These are phyloP conservation scores for Aurelia aurita complex sp. Pacific DNA, from an alignment of 30 jellyfish, hydroid and myxozoan genomes.

Conservation along the genomic window DNA sequence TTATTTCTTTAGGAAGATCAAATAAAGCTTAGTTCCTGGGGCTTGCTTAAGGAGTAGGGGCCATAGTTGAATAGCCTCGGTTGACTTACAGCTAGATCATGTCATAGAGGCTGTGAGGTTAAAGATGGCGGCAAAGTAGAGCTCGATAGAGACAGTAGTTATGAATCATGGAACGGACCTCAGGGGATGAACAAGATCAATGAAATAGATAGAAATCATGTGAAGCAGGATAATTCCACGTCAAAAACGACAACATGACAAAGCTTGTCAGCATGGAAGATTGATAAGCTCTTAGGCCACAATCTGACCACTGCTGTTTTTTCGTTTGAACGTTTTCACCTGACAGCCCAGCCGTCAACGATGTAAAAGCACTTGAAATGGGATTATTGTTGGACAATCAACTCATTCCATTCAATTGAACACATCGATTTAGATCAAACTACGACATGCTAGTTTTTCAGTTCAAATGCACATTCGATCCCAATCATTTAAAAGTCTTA, in stretches of 20 bases:
- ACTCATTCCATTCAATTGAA: conserved; percentile 51
- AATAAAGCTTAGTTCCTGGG: no score
- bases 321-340: conserved; percentile 69
- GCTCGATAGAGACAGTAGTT: neutral
- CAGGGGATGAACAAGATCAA: neutral
- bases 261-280: conserved; percentile 76
- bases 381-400: conserved; percentile 51
- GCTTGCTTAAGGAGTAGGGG: no score
- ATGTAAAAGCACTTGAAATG: conserved; percentile 24
- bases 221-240: conserved; percentile 61
- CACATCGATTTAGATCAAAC: conserved; percentile 25
- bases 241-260: conserved; percentile 62
- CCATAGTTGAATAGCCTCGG: no score
- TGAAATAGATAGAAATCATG: conserved; percentile 17
- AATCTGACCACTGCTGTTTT: conserved; percentile 70
- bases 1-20: no score
- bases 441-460: conserved; percentile 22
- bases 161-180: neutral
- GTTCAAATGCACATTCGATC: no score
- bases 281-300: conserved; percentile 67
- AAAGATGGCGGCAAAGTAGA: neutral
- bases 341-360: conserved; percentile 59
- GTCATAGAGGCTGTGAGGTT: no score
- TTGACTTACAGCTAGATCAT: no score
- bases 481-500: no score